Base-by-base conservation (phyloP, 1,140 invertebrate species). In the Eurytemora carolleeae region DNA sequence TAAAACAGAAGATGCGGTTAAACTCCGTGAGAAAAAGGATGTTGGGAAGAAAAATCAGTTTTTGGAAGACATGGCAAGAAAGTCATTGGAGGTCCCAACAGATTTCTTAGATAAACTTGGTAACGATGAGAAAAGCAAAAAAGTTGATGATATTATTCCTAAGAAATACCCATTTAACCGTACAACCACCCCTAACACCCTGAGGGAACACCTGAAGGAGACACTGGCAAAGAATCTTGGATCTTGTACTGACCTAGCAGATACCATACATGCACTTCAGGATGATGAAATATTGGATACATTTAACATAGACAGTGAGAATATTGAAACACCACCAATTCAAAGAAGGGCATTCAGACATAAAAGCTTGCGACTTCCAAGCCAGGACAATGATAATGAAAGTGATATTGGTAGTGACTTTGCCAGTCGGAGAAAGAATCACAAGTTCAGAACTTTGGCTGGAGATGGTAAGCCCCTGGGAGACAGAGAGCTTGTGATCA, bases 261-360 rank as follows among this genome's bases (percentile, higher is more conserved):
- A 62, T 2, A 62, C 60, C 1, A 62, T 62, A 56, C n/a, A 71
- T 19, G 44, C 52, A 25, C 52, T 63, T 26, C 7, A 63, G 20
- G 65, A 67, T 23, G 68, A 69, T 53, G 65, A 66, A 2, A 70
- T 80, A 69, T 67, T 72, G 66, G 83, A 86, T 66, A 83, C 82
- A 68, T 81, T 85, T 22, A 86, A 89, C 69, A 87, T 89, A 15
- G 87, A 91, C 70, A 85, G 85, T 1, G 87, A 91, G 65, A 91
- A 91, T 65, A 86, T 89, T 18, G 86, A 90, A 75, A 89, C 87
- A 2, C 86, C 87, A 2, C 86, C 86, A 1, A 82, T 81, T 0
- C 83, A 81, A 15, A 76, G 86, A 59, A 79, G 82, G 67, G 31
- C 31, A 7, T 81, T 83, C 67, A 79, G 76, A 63, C 31, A 55